Evolutionary conservation across 2,113 vertebrate species (phyloP), one percentile per base, ranked within the genome.

Genomic region (Malaclemys terrapin): DNA sequence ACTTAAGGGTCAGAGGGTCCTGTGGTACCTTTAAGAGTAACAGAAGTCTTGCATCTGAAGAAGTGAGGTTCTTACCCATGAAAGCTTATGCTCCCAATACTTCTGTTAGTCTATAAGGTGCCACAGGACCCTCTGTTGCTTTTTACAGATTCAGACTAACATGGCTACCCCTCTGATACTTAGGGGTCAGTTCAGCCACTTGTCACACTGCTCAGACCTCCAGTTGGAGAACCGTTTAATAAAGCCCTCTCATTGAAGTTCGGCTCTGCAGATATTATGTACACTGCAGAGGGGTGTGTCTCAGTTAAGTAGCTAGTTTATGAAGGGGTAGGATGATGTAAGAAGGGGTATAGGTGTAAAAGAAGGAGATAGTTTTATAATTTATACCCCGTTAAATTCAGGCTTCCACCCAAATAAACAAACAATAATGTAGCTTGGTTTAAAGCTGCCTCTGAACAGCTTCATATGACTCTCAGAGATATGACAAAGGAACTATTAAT

Each of bases 201-300:
- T 47, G 75, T 78, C 75, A 27, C 42, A 47, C 42, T 14, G 42
- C 24, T 16, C 72, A 45, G 22, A 27, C 20, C 20, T 42, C 9
- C 19, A 75, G 20, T 2, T 42, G 62, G 62, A 75, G 22, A 75
- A 59, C n/a, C 47, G 84, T 83, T 35, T 24, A 10, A 6, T 47
- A 84, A 90, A 94, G 29, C 20, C 35, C 45, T 82, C 31, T 6
- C 29, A 25, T 9, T 75, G 19, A 54, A 22, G 57, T 78, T 38
- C 2, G 35, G 50, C 0, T 4, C 8, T 69, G 8, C 20, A 13
- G 19, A 6, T 10, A 31, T 53, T 0, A 0, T 35, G 31, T 2
- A 57, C 1, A 42, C 2, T 22, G 25, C 57, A 20, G 11, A 49
- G 35, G 0, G 0, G 29, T 6, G 12, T 13, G n/a, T 65, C 8